Evolutionary conservation across 2,797 vertebrate genomes (phyloP), one percentile per base, ranked within the genome.

Genomic region (Sylvia borin): DNA sequence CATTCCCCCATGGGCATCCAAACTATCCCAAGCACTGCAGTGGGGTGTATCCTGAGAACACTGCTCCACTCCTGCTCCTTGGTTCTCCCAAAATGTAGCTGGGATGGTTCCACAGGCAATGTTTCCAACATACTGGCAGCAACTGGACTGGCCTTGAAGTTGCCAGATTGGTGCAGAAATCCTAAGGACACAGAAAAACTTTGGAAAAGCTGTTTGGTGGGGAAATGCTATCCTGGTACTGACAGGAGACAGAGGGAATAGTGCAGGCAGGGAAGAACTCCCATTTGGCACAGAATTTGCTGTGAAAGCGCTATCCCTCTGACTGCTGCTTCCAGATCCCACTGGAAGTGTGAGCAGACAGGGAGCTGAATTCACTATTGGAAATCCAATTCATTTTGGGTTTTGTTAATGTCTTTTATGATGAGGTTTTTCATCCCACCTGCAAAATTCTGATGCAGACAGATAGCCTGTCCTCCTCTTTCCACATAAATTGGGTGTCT

Each of bases 11-110:
- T 10, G 77, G 29, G 36, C 31, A 47, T 12, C 60, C 55, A 19
- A 1, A 5, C 11, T 26, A 9, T 53, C 48, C 76, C 17, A 6
- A 48, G 10, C 36, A 3, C 83, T 9, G n/a, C 57, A 36, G 10
- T 61, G 29, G 4, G 25, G 4, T 25, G 74, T 18, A 13, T 58
- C 79, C 75, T 13, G 2, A 22, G 51, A 62, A 16, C 65, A 47
- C 65, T 82, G 43, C 48, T 92, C 36, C 54, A 2, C 48, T 70
- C 50, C 64, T 31, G 36, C 51, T 38, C 48, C 24, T 61, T 0
- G 0, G 4, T 32, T n/a, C 29, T 81, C 42, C 54, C 3, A 0
- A 20, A 32, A 13, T 9, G 24, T 5, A 6, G 1, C 61, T 57
- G 61, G 50, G 16, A 11, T 34, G 10, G 2, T 48, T 72, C 40